Evolutionary conservation across 2,113 vertebrate species (phyloP).

Genomic region (Thryonomys swinderianus): DNA sequence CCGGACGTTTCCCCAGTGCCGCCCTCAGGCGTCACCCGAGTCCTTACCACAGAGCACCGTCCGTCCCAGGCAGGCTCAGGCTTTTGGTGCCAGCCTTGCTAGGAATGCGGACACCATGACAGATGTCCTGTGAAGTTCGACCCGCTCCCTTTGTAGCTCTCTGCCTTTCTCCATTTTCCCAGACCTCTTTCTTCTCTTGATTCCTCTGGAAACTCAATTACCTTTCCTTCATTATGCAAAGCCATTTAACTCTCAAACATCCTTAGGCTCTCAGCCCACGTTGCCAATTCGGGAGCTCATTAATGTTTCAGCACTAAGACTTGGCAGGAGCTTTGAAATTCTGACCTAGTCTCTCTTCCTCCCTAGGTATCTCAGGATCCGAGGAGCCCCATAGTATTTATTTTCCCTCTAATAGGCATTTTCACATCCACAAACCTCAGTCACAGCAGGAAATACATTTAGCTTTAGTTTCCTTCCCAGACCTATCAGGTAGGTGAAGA

Average conservation of each 20-base stretch:
- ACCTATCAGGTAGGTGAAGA: not conserved
- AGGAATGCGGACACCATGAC: not conserved
- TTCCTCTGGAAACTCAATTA: constrained; percentile 19
- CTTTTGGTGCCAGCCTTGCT: not conserved
- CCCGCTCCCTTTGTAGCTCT: not conserved
- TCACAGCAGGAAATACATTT: not conserved
- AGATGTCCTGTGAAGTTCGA: not conserved
- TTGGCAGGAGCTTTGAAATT: constrained; percentile 46
- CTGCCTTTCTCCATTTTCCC: not conserved
- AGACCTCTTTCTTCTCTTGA: not conserved
- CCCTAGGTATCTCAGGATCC: not conserved
- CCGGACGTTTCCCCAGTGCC: no score
- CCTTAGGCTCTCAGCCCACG: constrained; percentile 38
- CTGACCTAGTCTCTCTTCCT: not conserved
- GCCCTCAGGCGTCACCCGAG: not conserved
- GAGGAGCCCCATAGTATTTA: not conserved
- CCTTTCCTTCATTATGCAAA: constrained; percentile 61
- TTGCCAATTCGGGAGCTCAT: constrained; percentile 51
- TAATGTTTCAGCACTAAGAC: constrained; percentile 7
- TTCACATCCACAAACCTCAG: not conserved
- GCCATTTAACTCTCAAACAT: constrained; percentile 56
- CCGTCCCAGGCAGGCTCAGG: not conserved
- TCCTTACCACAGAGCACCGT: not conserved
- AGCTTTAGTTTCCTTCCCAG: not conserved
- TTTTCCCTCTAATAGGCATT: not conserved